Percentiles rank a stretch among this genome's conserved stretches.
phyloP scores from a whole-genome alignment of 2,113 vertebrate genomes.

The Colistium nudipinnis region DNA sequence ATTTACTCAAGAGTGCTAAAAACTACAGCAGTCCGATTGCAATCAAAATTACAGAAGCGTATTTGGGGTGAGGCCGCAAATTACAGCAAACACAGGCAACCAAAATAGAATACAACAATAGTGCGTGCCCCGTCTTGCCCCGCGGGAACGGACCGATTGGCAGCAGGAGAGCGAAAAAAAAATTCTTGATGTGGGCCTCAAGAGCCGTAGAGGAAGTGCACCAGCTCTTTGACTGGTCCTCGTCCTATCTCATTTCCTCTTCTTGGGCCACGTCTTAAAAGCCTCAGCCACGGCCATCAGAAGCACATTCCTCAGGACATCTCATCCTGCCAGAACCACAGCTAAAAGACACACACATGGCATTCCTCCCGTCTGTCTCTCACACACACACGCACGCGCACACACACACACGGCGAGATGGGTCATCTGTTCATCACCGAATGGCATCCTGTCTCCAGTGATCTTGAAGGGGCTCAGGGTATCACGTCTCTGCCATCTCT shows the following conservation, averaged over 20 bases:
- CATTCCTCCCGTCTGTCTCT: conserved; percentile 8
- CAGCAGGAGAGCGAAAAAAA: conserved; percentile 39
- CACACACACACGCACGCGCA: conserved; percentile 13
- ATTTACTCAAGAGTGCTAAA: conserved; percentile 78
- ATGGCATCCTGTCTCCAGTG: conserved; percentile 26
- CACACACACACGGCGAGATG: conserved; percentile 20
- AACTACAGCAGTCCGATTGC: conserved; percentile 62
- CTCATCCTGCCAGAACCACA: conserved; percentile 13
- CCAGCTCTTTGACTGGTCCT: conserved; percentile 42
- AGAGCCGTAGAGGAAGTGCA: conserved; percentile 70
- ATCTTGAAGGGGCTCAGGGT: conserved; percentile 33
- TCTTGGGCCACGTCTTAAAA: conserved; percentile 39
- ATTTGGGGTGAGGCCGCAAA: conserved; percentile 75
- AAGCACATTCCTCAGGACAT: conserved; percentile 42
- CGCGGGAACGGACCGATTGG: conserved; percentile 40
- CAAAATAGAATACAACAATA: conserved; percentile 76
- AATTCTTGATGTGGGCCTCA: conserved; percentile 55
- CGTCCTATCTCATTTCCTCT: conserved; percentile 76
- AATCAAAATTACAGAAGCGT: conserved; percentile 74
- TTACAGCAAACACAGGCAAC: conserved; percentile 73
- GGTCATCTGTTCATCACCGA: conserved; percentile 40
- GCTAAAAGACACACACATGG: conserved; percentile 7
- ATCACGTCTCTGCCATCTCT: conserved; percentile 51
- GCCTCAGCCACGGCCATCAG: conserved; percentile 22
- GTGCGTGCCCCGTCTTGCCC: conserved; percentile 57